Evolutionary conservation across 2,113 vertebrate species (phyloP).

Genomic region (Oncorhynchus clarkii): DNA sequence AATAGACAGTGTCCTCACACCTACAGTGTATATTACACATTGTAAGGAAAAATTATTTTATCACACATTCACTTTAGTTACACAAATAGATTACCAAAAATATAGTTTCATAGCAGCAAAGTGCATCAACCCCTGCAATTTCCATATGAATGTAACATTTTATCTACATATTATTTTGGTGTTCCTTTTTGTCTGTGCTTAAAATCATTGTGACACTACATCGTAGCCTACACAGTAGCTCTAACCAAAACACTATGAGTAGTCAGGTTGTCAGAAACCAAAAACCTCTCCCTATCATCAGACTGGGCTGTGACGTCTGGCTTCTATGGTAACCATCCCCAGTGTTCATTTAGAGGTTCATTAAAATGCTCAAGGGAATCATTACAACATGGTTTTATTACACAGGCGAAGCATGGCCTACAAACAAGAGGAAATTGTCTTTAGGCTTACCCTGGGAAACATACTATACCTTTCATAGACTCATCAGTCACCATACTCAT

Average conservation of each 20-base stretch:
- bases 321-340: constrained; percentile 36
- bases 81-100: too few relatives aligned
- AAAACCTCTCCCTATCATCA: constrained; percentile 18
- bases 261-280: constrained; percentile 1
- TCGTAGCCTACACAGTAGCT: background rate
- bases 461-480: background rate
- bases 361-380: constrained; percentile 21
- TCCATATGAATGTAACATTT: background rate
- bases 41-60: too few relatives aligned
- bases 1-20: too few relatives aligned
- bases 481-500: background rate
- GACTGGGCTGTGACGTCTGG: constrained; percentile 20
- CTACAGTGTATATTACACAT: too few relatives aligned
- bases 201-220: background rate
- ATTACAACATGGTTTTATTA: constrained; percentile 15
- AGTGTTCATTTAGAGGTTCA: constrained; percentile 10
- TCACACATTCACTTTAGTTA: too few relatives aligned
- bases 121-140: background rate
- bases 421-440: background rate
- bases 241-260: background rate
- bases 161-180: too few relatives aligned
- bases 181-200: background rate
- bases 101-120: background rate
- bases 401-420: background rate
- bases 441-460: background rate